Conservation (phyloP, 1,140 invertebrate genomes). For the Colletes gigas region DNA sequence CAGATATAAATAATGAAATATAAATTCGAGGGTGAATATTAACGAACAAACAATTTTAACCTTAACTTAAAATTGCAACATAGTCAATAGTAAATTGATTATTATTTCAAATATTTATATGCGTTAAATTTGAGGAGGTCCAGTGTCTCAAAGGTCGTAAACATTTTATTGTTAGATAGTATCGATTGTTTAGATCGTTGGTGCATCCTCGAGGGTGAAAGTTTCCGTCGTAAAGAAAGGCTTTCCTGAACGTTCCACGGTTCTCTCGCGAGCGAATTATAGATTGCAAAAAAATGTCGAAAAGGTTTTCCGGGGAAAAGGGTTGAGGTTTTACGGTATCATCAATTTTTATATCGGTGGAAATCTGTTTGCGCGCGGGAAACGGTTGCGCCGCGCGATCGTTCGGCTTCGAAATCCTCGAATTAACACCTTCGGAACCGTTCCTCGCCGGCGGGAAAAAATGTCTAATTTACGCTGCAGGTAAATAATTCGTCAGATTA, state of each 20-base stretch:
- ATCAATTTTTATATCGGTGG: slow-evolving; percentile 25
- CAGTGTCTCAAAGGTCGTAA: no score
- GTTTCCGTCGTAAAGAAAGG: slow-evolving; percentile 15
- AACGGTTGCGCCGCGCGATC: not conserved
- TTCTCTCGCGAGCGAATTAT: slow-evolving; percentile 18
- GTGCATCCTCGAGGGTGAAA: not conserved
- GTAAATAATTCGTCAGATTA: slow-evolving; percentile 6
- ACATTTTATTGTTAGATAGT: no score
- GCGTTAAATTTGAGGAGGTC: no score
- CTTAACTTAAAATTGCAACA: no score
- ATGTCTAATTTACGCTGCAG: not conserved
- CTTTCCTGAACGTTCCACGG: not conserved
- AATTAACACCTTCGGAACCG: slow-evolving; percentile 26
- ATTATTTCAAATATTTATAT: no score
- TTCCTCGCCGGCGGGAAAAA: not conserved
- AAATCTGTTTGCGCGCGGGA: not conserved
- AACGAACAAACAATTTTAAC: no score
- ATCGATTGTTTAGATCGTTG: not conserved
- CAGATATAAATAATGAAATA: no score
- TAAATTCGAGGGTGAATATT: no score
- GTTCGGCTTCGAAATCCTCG: slow-evolving; percentile 9
- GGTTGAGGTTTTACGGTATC: slow-evolving; percentile 42
- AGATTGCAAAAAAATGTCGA: not conserved
- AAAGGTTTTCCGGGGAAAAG: slow-evolving; percentile 6
- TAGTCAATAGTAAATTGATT: no score